phyloP scores from a whole-genome alignment of 2,797 vertebrate species.

The Coccyzus lansbergi region DNA sequence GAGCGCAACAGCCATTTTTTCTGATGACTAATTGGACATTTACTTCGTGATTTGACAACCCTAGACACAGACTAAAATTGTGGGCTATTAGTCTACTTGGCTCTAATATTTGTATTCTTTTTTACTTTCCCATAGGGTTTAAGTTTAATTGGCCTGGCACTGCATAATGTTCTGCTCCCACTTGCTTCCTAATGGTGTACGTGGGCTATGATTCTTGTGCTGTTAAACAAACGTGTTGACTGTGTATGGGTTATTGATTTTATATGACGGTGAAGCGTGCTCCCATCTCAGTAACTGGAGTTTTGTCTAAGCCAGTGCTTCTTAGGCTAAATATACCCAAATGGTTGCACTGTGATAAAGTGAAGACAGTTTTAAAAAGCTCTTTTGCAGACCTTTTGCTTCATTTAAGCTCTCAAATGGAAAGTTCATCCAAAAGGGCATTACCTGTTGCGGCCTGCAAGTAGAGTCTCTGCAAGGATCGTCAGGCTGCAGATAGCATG shows the following conservation, averaged over 20 bases:
- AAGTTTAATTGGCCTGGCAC: conserved; percentile 64
- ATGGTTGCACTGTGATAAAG: neutral
- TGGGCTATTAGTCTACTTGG: conserved; percentile 66
- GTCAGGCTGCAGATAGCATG: neutral
- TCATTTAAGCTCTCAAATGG: neutral
- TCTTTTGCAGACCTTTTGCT: neutral
- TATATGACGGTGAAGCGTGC: neutral
- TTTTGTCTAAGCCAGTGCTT: neutral
- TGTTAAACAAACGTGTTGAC: conserved; percentile 39
- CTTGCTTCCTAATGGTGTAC: conserved; percentile 57
- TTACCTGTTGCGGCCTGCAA: neutral
- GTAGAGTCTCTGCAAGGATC: neutral
- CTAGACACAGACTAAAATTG: conserved; percentile 51
- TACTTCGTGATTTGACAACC: conserved; percentile 68
- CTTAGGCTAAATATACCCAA: neutral
- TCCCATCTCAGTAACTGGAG: neutral
- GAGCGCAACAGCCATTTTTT: conserved; percentile 40
- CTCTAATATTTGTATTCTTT: conserved; percentile 62
- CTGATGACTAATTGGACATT: conserved; percentile 67
- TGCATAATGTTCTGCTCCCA: conserved; percentile 62
- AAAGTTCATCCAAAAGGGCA: neutral
- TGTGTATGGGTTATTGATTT: conserved; percentile 35
- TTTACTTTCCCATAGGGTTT: conserved; percentile 57
- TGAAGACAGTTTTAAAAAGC: neutral
- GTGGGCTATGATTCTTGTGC: conserved; percentile 39